Evolutionary conservation across 2,113 vertebrate species (phyloP).

Genomic region (Bos javanicus): DNA sequence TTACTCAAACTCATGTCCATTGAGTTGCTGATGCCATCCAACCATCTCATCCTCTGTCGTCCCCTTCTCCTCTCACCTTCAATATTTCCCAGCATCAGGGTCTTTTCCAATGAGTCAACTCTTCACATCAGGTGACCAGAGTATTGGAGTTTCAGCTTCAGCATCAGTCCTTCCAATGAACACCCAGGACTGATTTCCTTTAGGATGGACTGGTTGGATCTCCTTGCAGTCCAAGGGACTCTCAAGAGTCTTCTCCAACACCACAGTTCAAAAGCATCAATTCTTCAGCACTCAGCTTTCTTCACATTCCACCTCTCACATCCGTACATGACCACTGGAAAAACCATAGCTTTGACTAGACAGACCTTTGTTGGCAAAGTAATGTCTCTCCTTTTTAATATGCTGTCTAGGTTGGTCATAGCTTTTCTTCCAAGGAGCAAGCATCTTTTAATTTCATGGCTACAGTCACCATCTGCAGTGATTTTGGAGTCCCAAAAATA

Average conservation of each 20-base stretch:
- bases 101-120: not conserved
- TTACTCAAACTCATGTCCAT: not conserved
- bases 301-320: not conserved
- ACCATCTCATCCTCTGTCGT: accelerated
- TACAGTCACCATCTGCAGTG: not conserved
- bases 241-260: not conserved
- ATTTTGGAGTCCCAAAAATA: not conserved
- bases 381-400: not conserved
- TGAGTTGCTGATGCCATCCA: not conserved
- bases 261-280: not conserved
- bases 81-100: not conserved
- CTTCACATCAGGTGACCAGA: not conserved
- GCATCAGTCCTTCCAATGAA: not conserved
- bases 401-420: not conserved
- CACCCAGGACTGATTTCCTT: not conserved
- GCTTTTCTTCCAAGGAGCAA: not conserved
- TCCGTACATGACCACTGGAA: not conserved
- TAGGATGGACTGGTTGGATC: not conserved
- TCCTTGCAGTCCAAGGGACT: not conserved
- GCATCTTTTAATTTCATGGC: not conserved
- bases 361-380: accelerated
- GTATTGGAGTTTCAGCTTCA: not conserved
- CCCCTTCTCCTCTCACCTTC: not conserved
- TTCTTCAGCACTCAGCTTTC: not conserved
- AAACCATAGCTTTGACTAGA: not conserved